These are phyloP conservation scores for Acrocephalus kingi DNA, from an alignment of 2,113 vertebrate genomes.

Conservation along the genomic window DNA sequence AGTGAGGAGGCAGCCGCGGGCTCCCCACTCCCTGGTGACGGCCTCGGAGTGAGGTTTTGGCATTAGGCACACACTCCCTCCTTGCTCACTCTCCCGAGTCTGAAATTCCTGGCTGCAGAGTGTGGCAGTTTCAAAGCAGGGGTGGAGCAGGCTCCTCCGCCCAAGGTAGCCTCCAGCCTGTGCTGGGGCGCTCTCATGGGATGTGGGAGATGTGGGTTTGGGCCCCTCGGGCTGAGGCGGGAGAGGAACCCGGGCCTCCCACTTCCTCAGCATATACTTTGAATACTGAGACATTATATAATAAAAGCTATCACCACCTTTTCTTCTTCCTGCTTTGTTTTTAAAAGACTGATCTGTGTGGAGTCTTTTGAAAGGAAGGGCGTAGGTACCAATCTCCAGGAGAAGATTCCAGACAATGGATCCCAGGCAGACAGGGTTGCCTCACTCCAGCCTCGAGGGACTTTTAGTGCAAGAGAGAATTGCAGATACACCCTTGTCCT, in stretches of 20 bases:
- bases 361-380: slow-evolving; percentile 68
- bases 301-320: slow-evolving; percentile 67
- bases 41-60: neutral
- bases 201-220: slow-evolving; percentile 54
- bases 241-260: slow-evolving; percentile 49
- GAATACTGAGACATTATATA: slow-evolving; percentile 56
- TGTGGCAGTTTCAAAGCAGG: slow-evolving; percentile 8
- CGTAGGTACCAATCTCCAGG: slow-evolving; percentile 64
- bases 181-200: slow-evolving; percentile 45
- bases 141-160: slow-evolving; percentile 29
- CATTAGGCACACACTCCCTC: neutral
- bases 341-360: slow-evolving; percentile 37
- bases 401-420: slow-evolving; percentile 66
- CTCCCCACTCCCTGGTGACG: neutral
- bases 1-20: neutral
- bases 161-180: slow-evolving; percentile 62
- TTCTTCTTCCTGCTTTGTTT: slow-evolving; percentile 72
- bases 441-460: slow-evolving; percentile 58
- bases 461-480: slow-evolving; percentile 49
- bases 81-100: neutral
- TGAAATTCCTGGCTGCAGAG: neutral
- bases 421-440: slow-evolving; percentile 58
- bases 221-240: slow-evolving; percentile 54
- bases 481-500: slow-evolving; percentile 53
- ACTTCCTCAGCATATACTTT: slow-evolving; percentile 69